These are phyloP conservation scores for Melanotaenia duboulayi DNA, from an alignment of 2,113 vertebrate species.

Conservation along the genomic window DNA sequence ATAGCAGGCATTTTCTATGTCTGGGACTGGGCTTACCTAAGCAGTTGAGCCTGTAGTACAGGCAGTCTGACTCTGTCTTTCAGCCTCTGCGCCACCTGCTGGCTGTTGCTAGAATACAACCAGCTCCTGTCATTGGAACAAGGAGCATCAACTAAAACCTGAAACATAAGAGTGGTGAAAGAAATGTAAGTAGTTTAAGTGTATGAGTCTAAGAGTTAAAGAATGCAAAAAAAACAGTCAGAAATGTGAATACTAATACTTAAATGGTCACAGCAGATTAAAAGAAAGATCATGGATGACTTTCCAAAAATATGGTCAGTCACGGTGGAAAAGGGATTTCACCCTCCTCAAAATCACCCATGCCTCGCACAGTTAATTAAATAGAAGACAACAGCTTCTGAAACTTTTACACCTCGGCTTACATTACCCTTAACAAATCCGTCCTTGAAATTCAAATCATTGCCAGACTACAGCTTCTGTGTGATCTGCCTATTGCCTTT, in stretches of 20 bases:
- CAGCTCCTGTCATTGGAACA: slow-evolving; percentile 98
- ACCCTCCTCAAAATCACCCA: neutral
- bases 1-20: slow-evolving; percentile 4
- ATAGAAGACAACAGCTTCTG: neutral
- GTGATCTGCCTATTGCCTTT: neutral
- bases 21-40: slow-evolving; percentile 62
- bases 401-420: slow-evolving; percentile 15
- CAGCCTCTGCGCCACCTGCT: slow-evolving; percentile 78
- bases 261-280: neutral
- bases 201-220: neutral
- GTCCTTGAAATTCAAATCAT: slow-evolving; percentile 1
- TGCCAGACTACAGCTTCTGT: neutral
- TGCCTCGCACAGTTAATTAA: neutral
- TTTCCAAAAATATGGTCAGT: neutral
- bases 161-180: slow-evolving; percentile 16
- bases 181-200: neutral
- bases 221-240: neutral
- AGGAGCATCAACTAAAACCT: slow-evolving; percentile 87
- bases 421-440: slow-evolving; percentile 2
- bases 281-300: neutral
- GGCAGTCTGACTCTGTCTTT: slow-evolving; percentile 75
- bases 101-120: slow-evolving; percentile 84
- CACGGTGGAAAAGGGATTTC: neutral
- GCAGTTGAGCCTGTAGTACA: slow-evolving; percentile 78
- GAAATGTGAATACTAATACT: neutral